Evolutionary conservation across 2,888 invertebrate species (phyloP).

Genomic region (Argyra leucocephala): DNA sequence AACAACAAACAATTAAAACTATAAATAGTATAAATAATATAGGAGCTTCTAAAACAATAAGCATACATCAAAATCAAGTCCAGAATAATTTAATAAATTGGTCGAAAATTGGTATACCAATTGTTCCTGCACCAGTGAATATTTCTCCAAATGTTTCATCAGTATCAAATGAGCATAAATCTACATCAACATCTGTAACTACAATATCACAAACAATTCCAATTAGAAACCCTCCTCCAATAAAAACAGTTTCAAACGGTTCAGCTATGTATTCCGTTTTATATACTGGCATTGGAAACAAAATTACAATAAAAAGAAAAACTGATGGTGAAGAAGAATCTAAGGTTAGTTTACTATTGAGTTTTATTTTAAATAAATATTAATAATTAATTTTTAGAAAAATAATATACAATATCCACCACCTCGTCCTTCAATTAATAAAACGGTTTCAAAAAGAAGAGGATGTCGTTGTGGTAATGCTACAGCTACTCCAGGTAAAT

Average conservation of each 20-base stretch:
- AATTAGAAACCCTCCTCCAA: conserved; percentile 32
- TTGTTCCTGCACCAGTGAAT: conserved; percentile 13
- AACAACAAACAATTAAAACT: conserved; percentile 18
- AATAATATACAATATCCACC: conserved; percentile 20
- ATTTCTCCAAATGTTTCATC: conserved; percentile 16
- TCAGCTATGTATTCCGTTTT: conserved; percentile 65
- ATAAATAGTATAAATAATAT: neutral
- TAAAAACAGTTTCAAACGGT: conserved; percentile 47
- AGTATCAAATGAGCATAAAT: conserved; percentile 12
- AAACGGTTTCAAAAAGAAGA: conserved; percentile 48
- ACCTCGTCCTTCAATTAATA: conserved; percentile 22
- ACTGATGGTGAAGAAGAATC: conserved; percentile 51
- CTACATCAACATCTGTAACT: conserved; percentile 22
- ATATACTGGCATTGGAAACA: conserved; percentile 70
- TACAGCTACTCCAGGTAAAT: conserved; percentile 75
- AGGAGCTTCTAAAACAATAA: neutral
- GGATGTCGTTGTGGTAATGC: conserved; percentile 88
- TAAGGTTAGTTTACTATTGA: conserved; percentile 28
- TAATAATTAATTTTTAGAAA: conserved; percentile 13
- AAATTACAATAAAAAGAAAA: conserved; percentile 74
- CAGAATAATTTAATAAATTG: conserved; percentile 17
- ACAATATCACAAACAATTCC: conserved; percentile 21
- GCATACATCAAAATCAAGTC: conserved; percentile 14
- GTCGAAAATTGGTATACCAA: conserved; percentile 18
- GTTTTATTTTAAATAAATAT: neutral